Base-by-base conservation (phyloP, 2,888 invertebrate species). In the Agriopis aurantiaria region DNA sequence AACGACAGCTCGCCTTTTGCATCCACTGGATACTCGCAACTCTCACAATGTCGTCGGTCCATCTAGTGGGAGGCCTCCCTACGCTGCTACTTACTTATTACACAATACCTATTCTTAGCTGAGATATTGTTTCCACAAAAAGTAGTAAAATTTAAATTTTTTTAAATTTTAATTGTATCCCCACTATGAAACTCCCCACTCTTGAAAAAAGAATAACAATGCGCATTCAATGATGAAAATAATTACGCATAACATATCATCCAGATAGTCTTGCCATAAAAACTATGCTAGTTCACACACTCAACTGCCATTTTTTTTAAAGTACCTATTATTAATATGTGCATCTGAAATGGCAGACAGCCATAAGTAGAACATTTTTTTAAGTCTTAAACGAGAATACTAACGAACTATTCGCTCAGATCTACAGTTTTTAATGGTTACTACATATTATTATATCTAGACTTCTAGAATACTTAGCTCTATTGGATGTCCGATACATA, bases 311-410 rank as follows among this genome's bases (percentile, higher is more conserved):
- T 58, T 46, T 58, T 23, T 5, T 1, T 3, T 46, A 59, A 58
- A 17, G 11, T 45, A 58, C 23, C 1, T 7, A 40, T 40, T 10
- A 55, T 48, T 58, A 58, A 58, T 58, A 58, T 46, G 58, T 8
- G 46, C 58, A 58, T 43, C 43, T 57, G 17, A 40, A 41, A 57
- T 57, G 5, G 40, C 53, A 52, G 52, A 10, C 53, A 57, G 5
- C 10, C 8, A 53, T 53, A 33, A 55, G 40, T 11, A 55, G 48
- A 17, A 10, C 12, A 12, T 7, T 55, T 33, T 23, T 55, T 55
- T 40, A 40, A 17, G 53, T 6, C 23, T 51, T 51, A 17, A 17
- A 0, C 51, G 17, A 51, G 17, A 9, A 51, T 48, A 48, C n/a
- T 12, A n/a, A 46, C n/a, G 7, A 48, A 48, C 48, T 48, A 48